phyloP scores from a whole-genome alignment of 2,888 invertebrate genomes.

The Acanthosepion lycidas region DNA sequence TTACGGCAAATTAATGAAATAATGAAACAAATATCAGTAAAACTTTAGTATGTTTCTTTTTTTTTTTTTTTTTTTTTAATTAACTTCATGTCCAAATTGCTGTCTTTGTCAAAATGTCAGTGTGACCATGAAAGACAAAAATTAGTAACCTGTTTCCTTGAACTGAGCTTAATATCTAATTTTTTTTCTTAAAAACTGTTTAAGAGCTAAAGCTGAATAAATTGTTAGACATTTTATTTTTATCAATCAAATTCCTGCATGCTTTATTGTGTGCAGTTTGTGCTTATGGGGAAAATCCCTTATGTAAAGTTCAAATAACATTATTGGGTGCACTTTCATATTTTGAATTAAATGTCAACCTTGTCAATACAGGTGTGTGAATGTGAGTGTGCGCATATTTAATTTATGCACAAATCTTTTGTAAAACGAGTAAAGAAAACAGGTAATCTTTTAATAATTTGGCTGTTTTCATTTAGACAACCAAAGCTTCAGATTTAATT shows the following conservation, averaged over 20 bases:
- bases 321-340: not conserved
- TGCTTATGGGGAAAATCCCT: not conserved
- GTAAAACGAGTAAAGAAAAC: no score
- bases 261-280: not conserved
- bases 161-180: not conserved
- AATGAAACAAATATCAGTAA: not conserved
- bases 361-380: not conserved
- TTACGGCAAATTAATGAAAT: not conserved
- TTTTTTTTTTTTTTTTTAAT: no score
- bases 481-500: no score
- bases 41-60: not conserved
- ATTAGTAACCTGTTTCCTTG: not conserved
- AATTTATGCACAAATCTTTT: no score
- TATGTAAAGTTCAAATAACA: not conserved
- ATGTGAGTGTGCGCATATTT: not conserved
- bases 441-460: no score
- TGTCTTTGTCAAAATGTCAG: not conserved
- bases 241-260: not conserved
- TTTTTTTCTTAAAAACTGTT: not conserved
- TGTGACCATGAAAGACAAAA: not conserved
- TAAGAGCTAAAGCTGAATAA: not conserved
- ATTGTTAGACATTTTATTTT: not conserved
- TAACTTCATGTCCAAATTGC: not conserved
- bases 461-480: no score
- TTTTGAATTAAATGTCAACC: not conserved